phyloP scores from a whole-genome alignment of 2,113 vertebrate genomes.

The Saguinus imperator region DNA sequence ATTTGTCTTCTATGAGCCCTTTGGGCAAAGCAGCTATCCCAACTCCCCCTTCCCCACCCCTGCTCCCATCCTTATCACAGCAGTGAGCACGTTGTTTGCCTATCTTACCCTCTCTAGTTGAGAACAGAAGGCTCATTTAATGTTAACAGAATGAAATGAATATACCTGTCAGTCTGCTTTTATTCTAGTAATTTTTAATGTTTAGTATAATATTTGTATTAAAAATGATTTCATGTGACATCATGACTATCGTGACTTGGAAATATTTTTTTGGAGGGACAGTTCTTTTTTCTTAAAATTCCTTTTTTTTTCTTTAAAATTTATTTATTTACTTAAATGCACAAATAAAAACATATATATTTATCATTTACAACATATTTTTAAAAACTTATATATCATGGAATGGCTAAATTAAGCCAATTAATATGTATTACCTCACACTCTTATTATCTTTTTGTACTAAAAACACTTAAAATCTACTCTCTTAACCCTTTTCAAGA shows the following conservation, averaged over 20 bases:
- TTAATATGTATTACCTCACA: not conserved
- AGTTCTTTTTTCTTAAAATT: not conserved
- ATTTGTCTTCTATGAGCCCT: not conserved
- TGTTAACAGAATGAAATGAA: not conserved
- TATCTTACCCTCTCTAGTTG: not conserved
- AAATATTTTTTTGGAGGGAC: not conserved
- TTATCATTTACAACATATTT: not conserved
- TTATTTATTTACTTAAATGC: not conserved
- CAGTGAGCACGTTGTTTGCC: not conserved
- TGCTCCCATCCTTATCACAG: not conserved
- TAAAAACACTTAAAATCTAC: not conserved
- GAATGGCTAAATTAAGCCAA: not conserved
- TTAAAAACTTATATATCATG: not conserved
- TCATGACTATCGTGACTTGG: not conserved
- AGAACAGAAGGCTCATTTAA: not conserved
- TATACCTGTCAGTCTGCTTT: not conserved
- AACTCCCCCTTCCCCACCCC: not conserved
- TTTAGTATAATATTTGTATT: slow-evolving; percentile 3
- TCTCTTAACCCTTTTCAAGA: not conserved
- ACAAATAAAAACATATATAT: not conserved
- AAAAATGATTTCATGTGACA: not conserved
- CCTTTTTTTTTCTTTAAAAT: not conserved
- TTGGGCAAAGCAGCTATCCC: not conserved
- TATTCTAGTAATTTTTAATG: not conserved
- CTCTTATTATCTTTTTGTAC: not conserved